Percentiles rank a stretch among this genome's conserved stretches.
phyloP scores from a whole-genome alignment of 2,888 invertebrate species.

The Seira ritae region DNA sequence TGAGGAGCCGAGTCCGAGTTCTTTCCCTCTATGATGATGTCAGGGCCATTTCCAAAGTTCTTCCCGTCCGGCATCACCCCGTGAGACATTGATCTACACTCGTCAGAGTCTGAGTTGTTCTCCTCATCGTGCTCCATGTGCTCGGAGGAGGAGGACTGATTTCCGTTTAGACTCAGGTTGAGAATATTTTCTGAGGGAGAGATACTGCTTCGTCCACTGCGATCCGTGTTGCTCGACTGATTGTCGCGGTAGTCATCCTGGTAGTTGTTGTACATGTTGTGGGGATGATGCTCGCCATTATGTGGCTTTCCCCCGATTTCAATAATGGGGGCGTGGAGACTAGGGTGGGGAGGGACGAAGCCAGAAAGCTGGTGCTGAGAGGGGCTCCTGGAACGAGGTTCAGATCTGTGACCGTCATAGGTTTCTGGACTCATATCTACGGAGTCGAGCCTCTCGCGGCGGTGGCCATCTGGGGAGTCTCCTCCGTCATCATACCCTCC shows the following conservation, averaged over 20 bases:
- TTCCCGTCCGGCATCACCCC: constrained; percentile 41
- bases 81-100: constrained; percentile 55
- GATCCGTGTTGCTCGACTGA: constrained; percentile 66
- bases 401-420: constrained; percentile 64
- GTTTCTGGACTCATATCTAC: constrained; percentile 63
- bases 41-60: constrained; percentile 39
- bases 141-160: constrained; percentile 64
- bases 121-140: constrained; percentile 70
- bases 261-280: constrained; percentile 71
- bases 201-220: constrained; percentile 69
- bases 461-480: constrained; percentile 47
- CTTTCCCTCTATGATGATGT: constrained; percentile 43
- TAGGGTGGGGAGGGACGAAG: constrained; percentile 55
- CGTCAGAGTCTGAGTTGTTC: constrained; percentile 68
- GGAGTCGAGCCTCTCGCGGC: constrained; percentile 53
- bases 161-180: constrained; percentile 70
- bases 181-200: constrained; percentile 73
- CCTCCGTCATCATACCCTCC: constrained; percentile 32
- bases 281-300: constrained; percentile 67
- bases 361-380: constrained; percentile 64
- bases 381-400: constrained; percentile 71
- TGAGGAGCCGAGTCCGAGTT: constrained; percentile 28
- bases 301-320: constrained; percentile 71
- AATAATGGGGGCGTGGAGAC: constrained; percentile 67
- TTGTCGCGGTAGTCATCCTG: constrained; percentile 75